Evolutionary conservation across 2,888 invertebrate genomes (phyloP).

Genomic region (Morinoia aosen): DNA sequence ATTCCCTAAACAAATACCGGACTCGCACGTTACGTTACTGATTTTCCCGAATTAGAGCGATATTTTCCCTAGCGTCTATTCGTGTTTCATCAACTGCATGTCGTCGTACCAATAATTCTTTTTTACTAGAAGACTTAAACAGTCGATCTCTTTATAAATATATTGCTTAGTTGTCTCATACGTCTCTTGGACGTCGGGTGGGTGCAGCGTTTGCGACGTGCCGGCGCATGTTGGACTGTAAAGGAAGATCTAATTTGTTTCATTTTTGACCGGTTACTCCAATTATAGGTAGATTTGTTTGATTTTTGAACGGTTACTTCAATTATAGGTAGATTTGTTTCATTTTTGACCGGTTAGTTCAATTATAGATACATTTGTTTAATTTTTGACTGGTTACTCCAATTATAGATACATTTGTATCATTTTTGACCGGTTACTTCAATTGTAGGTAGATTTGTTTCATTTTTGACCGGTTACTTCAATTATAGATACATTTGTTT

Average conservation of each 20-base stretch:
- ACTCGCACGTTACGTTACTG: not conserved
- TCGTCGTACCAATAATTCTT: not conserved
- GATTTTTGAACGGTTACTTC: no score
- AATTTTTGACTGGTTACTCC: no score
- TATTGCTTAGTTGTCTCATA: not conserved
- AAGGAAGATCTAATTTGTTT: no score
- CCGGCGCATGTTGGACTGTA: not conserved
- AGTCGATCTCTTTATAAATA: not conserved
- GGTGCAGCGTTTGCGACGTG: not conserved
- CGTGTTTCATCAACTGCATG: not conserved
- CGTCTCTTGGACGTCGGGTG: not conserved
- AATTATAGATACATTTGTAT: not conserved
- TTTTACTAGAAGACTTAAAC: not conserved
- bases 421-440: no score
- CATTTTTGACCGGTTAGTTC: not conserved
- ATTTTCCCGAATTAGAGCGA: not conserved
- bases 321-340: not conserved
- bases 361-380: no score
- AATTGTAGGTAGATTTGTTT: no score
- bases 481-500: not conserved
- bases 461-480: no score
- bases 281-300: no score
- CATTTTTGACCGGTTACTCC: no score
- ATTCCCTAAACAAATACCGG: not conserved
- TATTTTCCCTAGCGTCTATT: not conserved